These are phyloP conservation scores for Lysandra coridon DNA, from an alignment of 2,888 invertebrate species.

Conservation along the genomic window DNA sequence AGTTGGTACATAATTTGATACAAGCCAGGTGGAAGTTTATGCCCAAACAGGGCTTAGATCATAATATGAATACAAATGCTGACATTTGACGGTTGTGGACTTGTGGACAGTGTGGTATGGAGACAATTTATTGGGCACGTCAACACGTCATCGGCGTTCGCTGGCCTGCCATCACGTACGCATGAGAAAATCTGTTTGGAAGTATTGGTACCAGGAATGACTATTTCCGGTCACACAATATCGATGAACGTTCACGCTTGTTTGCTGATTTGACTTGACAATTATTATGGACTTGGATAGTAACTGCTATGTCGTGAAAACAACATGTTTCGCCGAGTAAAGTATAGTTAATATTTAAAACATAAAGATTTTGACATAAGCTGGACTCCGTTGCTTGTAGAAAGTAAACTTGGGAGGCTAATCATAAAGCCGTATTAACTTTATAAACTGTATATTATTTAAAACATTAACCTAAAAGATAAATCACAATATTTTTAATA, in stretches of 20 bases:
- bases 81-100: conserved; percentile 66
- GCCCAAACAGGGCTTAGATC: conserved; percentile 49
- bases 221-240: conserved; percentile 69
- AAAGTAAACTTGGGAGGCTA: too few species aligned
- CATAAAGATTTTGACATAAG: too few species aligned
- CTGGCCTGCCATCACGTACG: conserved; percentile 55
- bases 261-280: conserved; percentile 10
- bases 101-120: conserved; percentile 44
- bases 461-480: too few species aligned
- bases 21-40: background rate
- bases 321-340: too few species aligned
- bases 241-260: conserved; percentile 42
- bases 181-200: conserved; percentile 66
- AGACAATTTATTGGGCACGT: conserved; percentile 57
- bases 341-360: too few species aligned
- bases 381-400: too few species aligned
- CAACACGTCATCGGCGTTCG: conserved; percentile 40
- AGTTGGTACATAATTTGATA: too few species aligned
- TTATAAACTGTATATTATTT: too few species aligned
- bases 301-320: background rate
- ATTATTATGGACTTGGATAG: background rate
- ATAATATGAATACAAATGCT: conserved; percentile 63
- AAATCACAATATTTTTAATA: too few species aligned
- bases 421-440: too few species aligned
- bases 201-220: conserved; percentile 63